phyloP scores from a whole-genome alignment of 1,140 invertebrate genomes.

The Eufriesea mexicana region DNA sequence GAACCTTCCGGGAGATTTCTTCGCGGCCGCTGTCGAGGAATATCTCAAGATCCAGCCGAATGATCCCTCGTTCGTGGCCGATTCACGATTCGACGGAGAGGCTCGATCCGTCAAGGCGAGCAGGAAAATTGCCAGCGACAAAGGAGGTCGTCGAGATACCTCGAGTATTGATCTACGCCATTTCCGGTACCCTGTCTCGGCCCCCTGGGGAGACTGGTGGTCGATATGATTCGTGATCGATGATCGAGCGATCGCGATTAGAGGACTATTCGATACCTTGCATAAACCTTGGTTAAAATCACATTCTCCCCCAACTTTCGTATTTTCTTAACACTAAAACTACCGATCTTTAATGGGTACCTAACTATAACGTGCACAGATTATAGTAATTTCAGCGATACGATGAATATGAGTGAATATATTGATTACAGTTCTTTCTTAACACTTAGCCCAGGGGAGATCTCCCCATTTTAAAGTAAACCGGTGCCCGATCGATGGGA shows the following conservation, averaged over 20 bases:
- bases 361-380: no score
- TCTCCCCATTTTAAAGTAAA: no score
- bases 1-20: background rate
- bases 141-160: constrained; percentile 12
- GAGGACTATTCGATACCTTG: no score
- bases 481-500: no score
- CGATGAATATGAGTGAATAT: no score
- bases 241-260: constrained; percentile 3
- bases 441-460: no score
- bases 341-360: no score
- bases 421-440: no score
- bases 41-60: background rate
- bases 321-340: no score
- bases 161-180: constrained; percentile 59
- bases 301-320: no score
- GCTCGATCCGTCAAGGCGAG: constrained; percentile 12
- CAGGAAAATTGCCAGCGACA: constrained; percentile 25
- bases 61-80: background rate
- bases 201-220: constrained; percentile 3
- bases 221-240: background rate
- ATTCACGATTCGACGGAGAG: background rate
- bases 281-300: no score
- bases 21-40: background rate
- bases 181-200: constrained; percentile 19
- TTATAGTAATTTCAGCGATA: no score